These are phyloP conservation scores for Pollenia griseotomentosa DNA, from an alignment of 2,888 invertebrate species.

Conservation along the genomic window DNA sequence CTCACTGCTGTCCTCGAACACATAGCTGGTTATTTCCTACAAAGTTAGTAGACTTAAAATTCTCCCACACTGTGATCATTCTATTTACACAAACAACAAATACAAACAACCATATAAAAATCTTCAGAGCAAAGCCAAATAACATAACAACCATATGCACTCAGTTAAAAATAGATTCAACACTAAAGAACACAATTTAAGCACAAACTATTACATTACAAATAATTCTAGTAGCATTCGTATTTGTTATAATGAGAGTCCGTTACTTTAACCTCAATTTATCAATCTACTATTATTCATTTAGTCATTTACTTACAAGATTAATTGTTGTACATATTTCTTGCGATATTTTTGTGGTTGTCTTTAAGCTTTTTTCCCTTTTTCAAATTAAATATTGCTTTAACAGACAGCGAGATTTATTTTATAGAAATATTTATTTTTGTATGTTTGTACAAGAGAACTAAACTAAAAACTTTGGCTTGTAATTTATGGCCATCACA, in stretches of 20 bases:
- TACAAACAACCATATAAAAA: too few species aligned
- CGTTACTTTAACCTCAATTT: slow-evolving; percentile 7
- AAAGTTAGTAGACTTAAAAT: not conserved
- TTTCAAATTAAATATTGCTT: not conserved
- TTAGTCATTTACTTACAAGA: slow-evolving; percentile 18
- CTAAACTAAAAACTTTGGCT: slow-evolving; percentile 12
- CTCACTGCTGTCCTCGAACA: slow-evolving; percentile 20
- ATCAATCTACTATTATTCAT: slow-evolving; percentile 30
- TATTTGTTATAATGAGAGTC: not conserved
- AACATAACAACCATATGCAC: not conserved
- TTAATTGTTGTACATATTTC: slow-evolving; percentile 46
- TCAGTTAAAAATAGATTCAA: slow-evolving; percentile 16
- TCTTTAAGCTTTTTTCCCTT: slow-evolving; percentile 5
- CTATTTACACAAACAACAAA: not conserved
- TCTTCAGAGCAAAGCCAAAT: not conserved
- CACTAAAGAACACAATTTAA: slow-evolving; percentile 21
- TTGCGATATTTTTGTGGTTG: slow-evolving; percentile 25
- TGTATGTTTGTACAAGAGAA: slow-evolving; percentile 13
- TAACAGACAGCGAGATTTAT: slow-evolving; percentile 40
- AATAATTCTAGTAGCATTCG: not conserved
- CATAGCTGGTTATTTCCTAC: not conserved
- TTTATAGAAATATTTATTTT: slow-evolving; percentile 10
- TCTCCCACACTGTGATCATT: not conserved
- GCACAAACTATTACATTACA: not conserved
- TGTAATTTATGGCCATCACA: slow-evolving; percentile 61